These are phyloP conservation scores for Notodonta dromedarius DNA, from an alignment of 2,888 invertebrate species.

Conservation along the genomic window DNA sequence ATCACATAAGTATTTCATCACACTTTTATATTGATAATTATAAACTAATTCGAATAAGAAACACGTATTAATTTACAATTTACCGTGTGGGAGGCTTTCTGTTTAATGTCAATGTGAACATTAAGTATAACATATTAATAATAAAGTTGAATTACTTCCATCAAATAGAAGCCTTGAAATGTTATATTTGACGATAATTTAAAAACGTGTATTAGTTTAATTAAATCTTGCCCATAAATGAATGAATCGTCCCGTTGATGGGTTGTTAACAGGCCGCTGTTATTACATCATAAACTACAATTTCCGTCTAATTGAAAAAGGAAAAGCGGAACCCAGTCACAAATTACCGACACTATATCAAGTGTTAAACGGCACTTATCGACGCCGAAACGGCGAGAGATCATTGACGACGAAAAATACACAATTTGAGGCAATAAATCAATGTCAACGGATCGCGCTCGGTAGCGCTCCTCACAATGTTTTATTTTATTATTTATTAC, in stretches of 20 bases:
- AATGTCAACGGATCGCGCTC: conserved; percentile 59
- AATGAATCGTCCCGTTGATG: conserved; percentile 47
- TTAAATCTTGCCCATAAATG: conserved; percentile 52
- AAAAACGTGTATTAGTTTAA: conserved; percentile 45
- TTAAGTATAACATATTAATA: conserved; percentile 31
- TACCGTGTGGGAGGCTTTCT: conserved; percentile 22
- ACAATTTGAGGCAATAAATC: conserved; percentile 82
- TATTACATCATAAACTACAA: conserved; percentile 73
- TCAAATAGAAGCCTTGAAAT: conserved; percentile 34
- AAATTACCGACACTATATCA: conserved; percentile 84
- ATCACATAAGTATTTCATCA: background rate
- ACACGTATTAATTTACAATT: conserved; percentile 26
- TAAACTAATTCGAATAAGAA: background rate
- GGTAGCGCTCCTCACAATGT: conserved; percentile 64
- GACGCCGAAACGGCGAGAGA: conserved; percentile 75
- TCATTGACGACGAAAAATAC: conserved; percentile 80
- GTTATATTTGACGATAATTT: conserved; percentile 45
- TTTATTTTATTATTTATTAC: conserved; percentile 77
- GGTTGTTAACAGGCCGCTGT: conserved; percentile 56
- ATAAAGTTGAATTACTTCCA: conserved; percentile 37
- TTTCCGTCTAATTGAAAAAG: conserved; percentile 80
- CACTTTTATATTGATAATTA: background rate
- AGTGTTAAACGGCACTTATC: conserved; percentile 83
- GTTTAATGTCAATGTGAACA: conserved; percentile 25
- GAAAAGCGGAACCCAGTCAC: conserved; percentile 73